Base-by-base conservation (phyloP, 2,113 vertebrate genomes). In the Lampris megalopsis region DNA sequence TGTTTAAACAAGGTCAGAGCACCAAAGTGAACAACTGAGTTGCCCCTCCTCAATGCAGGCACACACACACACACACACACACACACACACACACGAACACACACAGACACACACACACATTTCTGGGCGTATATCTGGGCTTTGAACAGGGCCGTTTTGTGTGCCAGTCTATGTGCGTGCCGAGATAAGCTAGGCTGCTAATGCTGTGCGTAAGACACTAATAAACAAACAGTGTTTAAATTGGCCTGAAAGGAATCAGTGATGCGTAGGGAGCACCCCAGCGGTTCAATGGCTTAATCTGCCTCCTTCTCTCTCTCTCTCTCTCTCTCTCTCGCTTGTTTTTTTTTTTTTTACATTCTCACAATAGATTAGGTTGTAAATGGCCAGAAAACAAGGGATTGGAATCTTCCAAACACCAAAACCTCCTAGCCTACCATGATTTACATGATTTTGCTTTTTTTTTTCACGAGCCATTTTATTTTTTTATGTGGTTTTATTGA, bases 151-250 rank as follows among this genome's bases (percentile, higher is more conserved):
- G 71, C 63, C 45, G 80, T 90, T 89, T 94, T 91, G 90, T 92
- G 81, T 92, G 81, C 77, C 70, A 57, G 86, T 82, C 86, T 88
- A 82, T 92, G 91, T 92, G 91, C 88, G 91, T 80, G 83, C 73
- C n/a, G 80, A 86, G 93, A 94, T 94, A 95, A 95, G 92, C 93
- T 60, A 80, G 86, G 88, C 72, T 80, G 71, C 91, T 93, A 95
- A 94, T 92, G 87, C 93, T 71, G 59, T 56, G 85, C 88, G 79
- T 88, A 92, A 94, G 90, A 89, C 92, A 92, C 92, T 95, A 95
- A 94, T 94, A 95, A 95, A 95, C 94, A 95, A 95, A 95, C 93
- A 94, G 85, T 89, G 90, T 94, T 94, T 95, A 94, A 92, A 95
- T 93, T 93, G 88, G 89, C 79, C 87, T 94, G 93, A 94, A 94